Conservation (phyloP, 2,888 invertebrate genomes). For the Baronia brevicornis region DNA sequence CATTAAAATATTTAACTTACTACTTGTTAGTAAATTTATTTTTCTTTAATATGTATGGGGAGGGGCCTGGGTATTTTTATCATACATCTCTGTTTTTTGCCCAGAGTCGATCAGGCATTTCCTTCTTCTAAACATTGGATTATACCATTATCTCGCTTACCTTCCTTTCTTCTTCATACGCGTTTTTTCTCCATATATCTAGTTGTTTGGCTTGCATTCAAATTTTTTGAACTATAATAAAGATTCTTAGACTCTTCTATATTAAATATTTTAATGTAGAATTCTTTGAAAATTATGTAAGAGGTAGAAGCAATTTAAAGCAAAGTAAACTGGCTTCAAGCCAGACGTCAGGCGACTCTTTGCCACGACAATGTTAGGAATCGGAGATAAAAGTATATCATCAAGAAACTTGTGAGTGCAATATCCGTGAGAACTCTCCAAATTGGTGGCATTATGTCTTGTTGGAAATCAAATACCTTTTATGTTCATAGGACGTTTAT, state of each 20-base stretch:
- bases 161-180: no score
- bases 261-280: conserved; percentile 28
- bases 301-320: conserved; percentile 50
- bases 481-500: conserved; percentile 7
- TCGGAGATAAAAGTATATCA: conserved; percentile 48
- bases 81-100: no score
- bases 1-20: no score
- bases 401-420: conserved; percentile 27
- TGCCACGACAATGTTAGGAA: conserved; percentile 46
- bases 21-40: no score
- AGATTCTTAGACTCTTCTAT: conserved; percentile 5
- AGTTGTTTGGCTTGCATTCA: conserved; percentile 16
- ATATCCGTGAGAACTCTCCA: conserved; percentile 16
- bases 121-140: no score
- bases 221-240: conserved; percentile 22
- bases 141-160: no score
- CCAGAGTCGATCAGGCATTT: no score
- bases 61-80: no score
- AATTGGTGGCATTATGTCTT: conserved; percentile 13
- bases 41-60: no score
- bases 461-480: conserved; percentile 5
- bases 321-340: conserved; percentile 56
- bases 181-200: no score
- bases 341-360: conserved; percentile 47
- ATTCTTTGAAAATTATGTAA: conserved; percentile 32